These are phyloP conservation scores for Riptortus pedestris DNA, from an alignment of 1,140 invertebrate genomes.

Conservation along the genomic window DNA sequence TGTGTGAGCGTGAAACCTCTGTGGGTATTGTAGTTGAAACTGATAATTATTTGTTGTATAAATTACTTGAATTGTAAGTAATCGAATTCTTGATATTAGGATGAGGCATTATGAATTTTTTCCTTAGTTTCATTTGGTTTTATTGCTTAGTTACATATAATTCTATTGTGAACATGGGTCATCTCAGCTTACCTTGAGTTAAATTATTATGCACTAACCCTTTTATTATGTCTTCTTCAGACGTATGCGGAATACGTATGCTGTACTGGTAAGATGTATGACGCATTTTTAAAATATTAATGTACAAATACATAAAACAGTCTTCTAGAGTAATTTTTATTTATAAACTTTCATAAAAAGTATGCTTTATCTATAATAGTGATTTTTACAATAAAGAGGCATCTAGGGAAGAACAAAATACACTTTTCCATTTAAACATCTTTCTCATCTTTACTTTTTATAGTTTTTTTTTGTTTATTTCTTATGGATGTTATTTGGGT, in stretches of 20 bases:
- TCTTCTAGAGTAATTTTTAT: conserved; percentile 7
- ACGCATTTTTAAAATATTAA: conserved; percentile 1
- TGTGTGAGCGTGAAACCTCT: no score
- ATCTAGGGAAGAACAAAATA: conserved; percentile 2
- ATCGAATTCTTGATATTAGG: no score
- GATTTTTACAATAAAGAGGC: background rate
- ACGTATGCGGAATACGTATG: background rate
- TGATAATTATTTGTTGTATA: no score
- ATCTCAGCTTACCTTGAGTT: background rate
- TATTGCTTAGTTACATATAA: conserved; percentile 8
- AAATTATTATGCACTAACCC: background rate
- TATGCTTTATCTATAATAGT: conserved; percentile 6
- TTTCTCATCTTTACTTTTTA: background rate
- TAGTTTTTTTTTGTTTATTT: no score
- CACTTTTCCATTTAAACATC: background rate
- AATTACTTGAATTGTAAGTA: no score
- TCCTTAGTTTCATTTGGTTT: conserved; percentile 1
- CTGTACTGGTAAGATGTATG: background rate
- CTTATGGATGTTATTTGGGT: background rate
- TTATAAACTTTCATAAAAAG: conserved; percentile 5
- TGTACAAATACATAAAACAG: conserved; percentile 8
- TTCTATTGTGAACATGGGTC: background rate
- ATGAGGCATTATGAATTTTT: no score
- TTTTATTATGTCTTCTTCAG: background rate
- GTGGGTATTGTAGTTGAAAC: no score